These are phyloP conservation scores for Ochlodes sylvanus DNA, from an alignment of 2,888 invertebrate genomes.

Conservation along the genomic window DNA sequence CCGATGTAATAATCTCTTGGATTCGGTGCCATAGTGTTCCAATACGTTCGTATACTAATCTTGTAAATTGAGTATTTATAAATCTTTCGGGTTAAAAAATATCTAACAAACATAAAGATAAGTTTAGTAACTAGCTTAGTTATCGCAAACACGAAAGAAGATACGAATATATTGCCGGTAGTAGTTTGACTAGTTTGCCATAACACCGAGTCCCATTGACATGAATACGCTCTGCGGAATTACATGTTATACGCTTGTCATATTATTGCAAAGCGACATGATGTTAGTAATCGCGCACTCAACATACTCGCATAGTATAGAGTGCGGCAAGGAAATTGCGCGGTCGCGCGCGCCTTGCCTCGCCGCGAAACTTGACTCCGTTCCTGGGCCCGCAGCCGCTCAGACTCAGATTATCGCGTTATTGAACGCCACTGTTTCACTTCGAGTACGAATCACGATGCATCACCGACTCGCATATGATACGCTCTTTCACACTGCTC, in stretches of 20 bases:
- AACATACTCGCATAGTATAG: slow-evolving; percentile 15
- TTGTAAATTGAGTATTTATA: slow-evolving; percentile 3
- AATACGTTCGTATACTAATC: not conserved
- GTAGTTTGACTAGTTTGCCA: too few relatives aligned
- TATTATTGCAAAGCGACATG: slow-evolving; percentile 31
- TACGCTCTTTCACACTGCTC: slow-evolving; percentile 2
- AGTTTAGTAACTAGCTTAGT: too few relatives aligned
- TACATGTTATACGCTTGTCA: slow-evolving; percentile 33
- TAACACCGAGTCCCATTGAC: not conserved
- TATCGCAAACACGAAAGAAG: too few relatives aligned
- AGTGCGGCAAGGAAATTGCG: slow-evolving; percentile 64
- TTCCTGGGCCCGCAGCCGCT: slow-evolving; percentile 40
- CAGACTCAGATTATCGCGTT: slow-evolving; percentile 42
- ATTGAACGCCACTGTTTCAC: slow-evolving; percentile 43
- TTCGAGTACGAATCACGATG: slow-evolving; percentile 37
- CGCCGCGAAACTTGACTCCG: slow-evolving; percentile 71
- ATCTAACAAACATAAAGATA: too few relatives aligned
- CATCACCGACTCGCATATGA: slow-evolving; percentile 33
- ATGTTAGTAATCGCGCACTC: slow-evolving; percentile 33
- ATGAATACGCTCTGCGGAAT: slow-evolving; percentile 21
- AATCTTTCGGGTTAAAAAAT: slow-evolving; percentile 3
- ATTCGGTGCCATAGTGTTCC: not conserved
- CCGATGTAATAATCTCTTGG: slow-evolving; percentile 2
- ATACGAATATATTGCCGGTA: too few relatives aligned
- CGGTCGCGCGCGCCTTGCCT: slow-evolving; percentile 69